Evolutionary conservation across 2,888 invertebrate genomes (phyloP), one percentile per base, ranked within the genome.

Genomic region (Arrhopalites spinosus): DNA sequence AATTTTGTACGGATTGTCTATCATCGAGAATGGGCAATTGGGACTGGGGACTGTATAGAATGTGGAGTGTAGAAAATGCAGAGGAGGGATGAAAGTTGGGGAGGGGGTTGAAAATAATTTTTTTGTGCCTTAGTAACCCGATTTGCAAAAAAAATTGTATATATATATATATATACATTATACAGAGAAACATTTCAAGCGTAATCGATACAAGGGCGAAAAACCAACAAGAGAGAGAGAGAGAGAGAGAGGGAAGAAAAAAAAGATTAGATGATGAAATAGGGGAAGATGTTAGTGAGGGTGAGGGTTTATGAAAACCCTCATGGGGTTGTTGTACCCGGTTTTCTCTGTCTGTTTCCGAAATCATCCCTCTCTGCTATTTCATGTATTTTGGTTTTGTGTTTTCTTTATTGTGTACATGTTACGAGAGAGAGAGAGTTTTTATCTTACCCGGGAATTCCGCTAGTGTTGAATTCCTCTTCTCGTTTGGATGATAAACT

Each of bases 301-400:
- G 72, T 72, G 63, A 64, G 72, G 27, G 61, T 47, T 47, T 27
- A 47, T 47, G 27, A 63, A 47, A n/a, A 59, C 61, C 71, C 71
- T 71, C 72, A n/a, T 72, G 71, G 59, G 71, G 59, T 59, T 71
- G 36, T 47, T 30, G n/a, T n/a, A 30, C 56, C n/a, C 69, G 63
- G 17, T 69, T 59, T 20, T 71, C 50, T 50, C 25, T 59, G 25
- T 25, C 59, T 7, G 5, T 59, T 23, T 23, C 27, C 59, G 27
- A 25, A 36, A 36, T 36, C 36, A 36, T 36, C 36, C 36, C 36
- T 11, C 23, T 45, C 25, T 25, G 59, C 27, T 59, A 53, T 53
- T 20, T 53, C n/a, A 20, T 36, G 36, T 36, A 20, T 50, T n/a
- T n/a, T n/a, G n/a, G 50, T n/a, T n/a, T 3, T 53, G 23, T 53